Evolutionary conservation across 2,888 invertebrate genomes (phyloP), one percentile per base, ranked within the genome.

Genomic region (Melikaiella ostensackeni): DNA sequence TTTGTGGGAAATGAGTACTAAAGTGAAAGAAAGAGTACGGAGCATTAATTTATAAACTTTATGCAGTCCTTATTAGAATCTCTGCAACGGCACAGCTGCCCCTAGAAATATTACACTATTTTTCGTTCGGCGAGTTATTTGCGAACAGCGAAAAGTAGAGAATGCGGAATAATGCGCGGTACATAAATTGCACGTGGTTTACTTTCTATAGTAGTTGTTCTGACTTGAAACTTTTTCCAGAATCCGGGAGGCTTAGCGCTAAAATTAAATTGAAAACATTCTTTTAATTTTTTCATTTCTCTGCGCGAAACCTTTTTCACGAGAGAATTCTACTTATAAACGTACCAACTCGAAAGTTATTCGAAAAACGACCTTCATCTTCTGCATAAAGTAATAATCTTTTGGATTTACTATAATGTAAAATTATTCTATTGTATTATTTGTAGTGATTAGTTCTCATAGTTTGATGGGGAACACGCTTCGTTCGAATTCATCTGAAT

Each of bases 51-150:
- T 74, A 33, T 57, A 74, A 74, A 61, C 61, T 75, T 75, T 59
- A 75, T 61, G 59, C 74, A 59, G 74, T 33, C 61, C 74, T 75
- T 75, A 75, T 75, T 75, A 75, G 62, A 75, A 75, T 75, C 75
- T 75, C 61, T 75, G 61, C 55, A 61, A 42, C 59, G 61, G 62
- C 30, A 46, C 75, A 61, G 75, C 75, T 61, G 59, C 27, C 62
- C 75, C 61, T 38, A 75, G 46, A 75, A 61, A 75, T 75, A 75
- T 75, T 61, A 59, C 75, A 61, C 75, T 75, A 75, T 75, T 75
- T 62, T 75, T 62, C 62, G 62, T 75, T 75, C 9, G 62, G 59
- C 59, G 42, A 38, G 75, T 75, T 75, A 75, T 75, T 75, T 75
- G 75, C 70, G 70, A 70, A 70, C 70, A 70, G 50, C 50, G 46